Evolutionary conservation across 1,140 invertebrate species (phyloP), one percentile per base, ranked within the genome.

Genomic region (Varroa destructor): DNA sequence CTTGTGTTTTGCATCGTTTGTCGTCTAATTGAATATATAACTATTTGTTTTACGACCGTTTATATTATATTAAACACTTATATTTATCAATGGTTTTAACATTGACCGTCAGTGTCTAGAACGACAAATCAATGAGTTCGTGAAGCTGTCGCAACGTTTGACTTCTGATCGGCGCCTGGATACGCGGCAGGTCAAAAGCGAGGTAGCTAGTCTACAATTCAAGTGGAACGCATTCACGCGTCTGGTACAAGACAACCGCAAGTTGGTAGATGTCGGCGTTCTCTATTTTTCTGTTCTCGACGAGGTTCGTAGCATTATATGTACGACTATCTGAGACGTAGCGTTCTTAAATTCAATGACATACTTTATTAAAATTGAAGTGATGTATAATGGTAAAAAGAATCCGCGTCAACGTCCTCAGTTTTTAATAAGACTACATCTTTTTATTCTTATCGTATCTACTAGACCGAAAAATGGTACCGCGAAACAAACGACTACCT

Each of bases 201-300:
- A 90, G 77, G 79, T 90, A 6, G 80, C 82, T 12, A 83, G 85
- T 73, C 80, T 91, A 58, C 82, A 86, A 76, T 83, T 85, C 6
- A 86, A 87, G 77, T 89, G 88, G 87, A 83, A 85, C 42, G 83
- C 84, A 73, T 84, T 92, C 76, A 86, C 87, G 76, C 82, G 82
- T 37, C 84, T 87, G 77, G 84, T 89, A 10, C 82, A 83, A 55
- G 84, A 86, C 72, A 87, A 85, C 43, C 83, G 86, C 76, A 80
- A 79, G 12, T 77, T 82, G 37, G 81, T 86, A 43, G 82, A 85
- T 72, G 76, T 82, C 2, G 81, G 82, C 71, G 80, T 84, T 43
- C 77, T 82, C 70, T 86, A 84, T 77, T 85, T 83, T 77, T 82
- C 79, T 36, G 76, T 84, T 10, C 79, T 84, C 43, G 84, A 86